phyloP scores from a whole-genome alignment of 2,113 vertebrate genomes.

The Chionodraco myersi region DNA sequence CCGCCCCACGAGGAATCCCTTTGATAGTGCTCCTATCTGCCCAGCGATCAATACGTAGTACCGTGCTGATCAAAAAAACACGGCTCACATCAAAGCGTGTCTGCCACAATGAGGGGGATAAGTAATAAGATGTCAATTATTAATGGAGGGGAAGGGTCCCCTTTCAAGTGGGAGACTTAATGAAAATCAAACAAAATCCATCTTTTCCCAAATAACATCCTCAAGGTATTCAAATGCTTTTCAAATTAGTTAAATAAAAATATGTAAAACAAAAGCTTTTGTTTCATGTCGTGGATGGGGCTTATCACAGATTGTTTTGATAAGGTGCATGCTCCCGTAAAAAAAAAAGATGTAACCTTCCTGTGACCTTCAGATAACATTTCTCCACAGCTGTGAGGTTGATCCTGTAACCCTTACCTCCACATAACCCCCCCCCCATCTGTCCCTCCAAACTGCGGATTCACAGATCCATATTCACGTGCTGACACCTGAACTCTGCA shows the following conservation, averaged over 20 bases:
- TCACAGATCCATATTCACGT: conserved; percentile 51
- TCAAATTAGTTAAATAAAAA: not conserved
- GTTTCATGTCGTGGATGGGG: not conserved
- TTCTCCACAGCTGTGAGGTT: conserved; percentile 45
- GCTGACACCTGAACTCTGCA: conserved; percentile 60
- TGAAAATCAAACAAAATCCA: conserved; percentile 77
- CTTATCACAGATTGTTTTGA: conserved; percentile 10
- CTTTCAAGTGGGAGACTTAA: conserved; percentile 79
- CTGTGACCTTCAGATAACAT: conserved; percentile 33
- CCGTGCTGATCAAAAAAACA: conserved; percentile 73
- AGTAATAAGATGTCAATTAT: conserved; percentile 81
- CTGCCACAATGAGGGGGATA: conserved; percentile 62
- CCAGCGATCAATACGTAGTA: conserved; percentile 76
- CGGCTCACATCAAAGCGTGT: conserved; percentile 78
- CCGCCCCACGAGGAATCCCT: conserved; percentile 79
- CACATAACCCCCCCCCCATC: conserved; percentile 65
- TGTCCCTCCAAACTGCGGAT: conserved; percentile 56
- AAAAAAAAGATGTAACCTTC: conserved; percentile 28
- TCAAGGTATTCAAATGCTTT: conserved; percentile 50
- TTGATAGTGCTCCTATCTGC: conserved; percentile 81
- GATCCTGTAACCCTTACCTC: conserved; percentile 68
- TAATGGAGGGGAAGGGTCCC: conserved; percentile 80
- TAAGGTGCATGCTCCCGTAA: conserved; percentile 7
- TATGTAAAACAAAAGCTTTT: conserved; percentile 19
- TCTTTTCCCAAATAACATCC: conserved; percentile 55